Conservation (phyloP, 2,113 vertebrate genomes). For the Emydura subglobosa region DNA sequence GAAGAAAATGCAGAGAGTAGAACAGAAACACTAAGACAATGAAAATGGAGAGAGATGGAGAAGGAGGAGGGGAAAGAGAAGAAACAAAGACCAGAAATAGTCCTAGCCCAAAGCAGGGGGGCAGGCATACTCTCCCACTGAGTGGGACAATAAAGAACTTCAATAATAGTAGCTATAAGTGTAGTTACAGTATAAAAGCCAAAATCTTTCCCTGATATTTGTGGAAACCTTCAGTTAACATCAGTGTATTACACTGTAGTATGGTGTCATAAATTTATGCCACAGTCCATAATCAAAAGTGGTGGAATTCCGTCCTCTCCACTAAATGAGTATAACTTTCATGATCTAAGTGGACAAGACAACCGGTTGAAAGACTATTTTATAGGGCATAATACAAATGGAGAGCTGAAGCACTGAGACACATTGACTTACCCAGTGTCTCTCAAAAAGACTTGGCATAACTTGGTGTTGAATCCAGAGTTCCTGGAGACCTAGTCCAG, state of each 20-base stretch:
- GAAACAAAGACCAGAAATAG: background rate
- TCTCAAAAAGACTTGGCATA: background rate
- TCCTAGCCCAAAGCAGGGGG: background rate
- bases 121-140: background rate
- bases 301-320: background rate
- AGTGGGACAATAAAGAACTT: background rate
- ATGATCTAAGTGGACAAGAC: background rate
- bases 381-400: background rate
- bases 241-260: fast-evolving
- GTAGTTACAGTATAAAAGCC: background rate
- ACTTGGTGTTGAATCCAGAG: background rate
- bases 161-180: background rate
- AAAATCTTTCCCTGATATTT: background rate
- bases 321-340: background rate
- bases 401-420: background rate
- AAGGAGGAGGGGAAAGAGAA: background rate
- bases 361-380: background rate
- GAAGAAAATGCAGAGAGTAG: background rate
- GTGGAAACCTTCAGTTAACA: background rate
- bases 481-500: background rate
- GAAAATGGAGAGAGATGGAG: background rate
- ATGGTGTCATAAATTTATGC: background rate
- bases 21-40: background rate
- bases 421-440: background rate
- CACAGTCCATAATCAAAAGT: background rate